A percentile compares a stretch with the other conserved stretches of the same genome.
Evolutionary conservation across 1,140 invertebrate species (phyloP).

Genomic region (Diorhabda elongata): DNA sequence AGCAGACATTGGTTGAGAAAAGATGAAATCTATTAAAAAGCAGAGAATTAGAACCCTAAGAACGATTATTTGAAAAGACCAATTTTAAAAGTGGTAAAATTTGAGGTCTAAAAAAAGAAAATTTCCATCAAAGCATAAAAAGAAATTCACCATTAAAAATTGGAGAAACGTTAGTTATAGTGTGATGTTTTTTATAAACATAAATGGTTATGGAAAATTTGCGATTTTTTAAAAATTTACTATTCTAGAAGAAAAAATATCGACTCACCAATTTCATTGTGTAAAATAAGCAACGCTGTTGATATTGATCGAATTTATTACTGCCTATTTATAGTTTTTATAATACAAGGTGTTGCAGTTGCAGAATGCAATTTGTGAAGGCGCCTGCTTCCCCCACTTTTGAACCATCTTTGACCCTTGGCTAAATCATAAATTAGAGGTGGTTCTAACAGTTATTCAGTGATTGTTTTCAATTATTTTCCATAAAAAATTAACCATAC

Average conservation of each 20-base stretch:
- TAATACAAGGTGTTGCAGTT: background rate
- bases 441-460: background rate
- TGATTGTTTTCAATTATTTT: too few relatives aligned
- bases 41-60: too few relatives aligned
- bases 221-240: background rate
- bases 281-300: background rate
- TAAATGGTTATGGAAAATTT: background rate
- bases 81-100: too few relatives aligned
- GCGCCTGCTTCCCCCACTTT: background rate
- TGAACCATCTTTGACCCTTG: background rate
- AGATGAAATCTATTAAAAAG: too few relatives aligned
- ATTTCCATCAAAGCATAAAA: too few relatives aligned
- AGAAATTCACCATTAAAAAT: too few relatives aligned
- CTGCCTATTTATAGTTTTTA: background rate
- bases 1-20: too few relatives aligned
- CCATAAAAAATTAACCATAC: too few relatives aligned
- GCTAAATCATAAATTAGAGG: constrained; percentile 1
- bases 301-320: background rate
- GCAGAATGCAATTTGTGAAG: background rate
- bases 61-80: too few relatives aligned
- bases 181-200: too few relatives aligned
- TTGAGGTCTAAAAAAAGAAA: too few relatives aligned
- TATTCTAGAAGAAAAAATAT: background rate
- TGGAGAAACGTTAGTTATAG: too few relatives aligned
- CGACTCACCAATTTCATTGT: background rate